phyloP scores from a whole-genome alignment of 2,888 invertebrate genomes.

The Crematogaster levior region DNA sequence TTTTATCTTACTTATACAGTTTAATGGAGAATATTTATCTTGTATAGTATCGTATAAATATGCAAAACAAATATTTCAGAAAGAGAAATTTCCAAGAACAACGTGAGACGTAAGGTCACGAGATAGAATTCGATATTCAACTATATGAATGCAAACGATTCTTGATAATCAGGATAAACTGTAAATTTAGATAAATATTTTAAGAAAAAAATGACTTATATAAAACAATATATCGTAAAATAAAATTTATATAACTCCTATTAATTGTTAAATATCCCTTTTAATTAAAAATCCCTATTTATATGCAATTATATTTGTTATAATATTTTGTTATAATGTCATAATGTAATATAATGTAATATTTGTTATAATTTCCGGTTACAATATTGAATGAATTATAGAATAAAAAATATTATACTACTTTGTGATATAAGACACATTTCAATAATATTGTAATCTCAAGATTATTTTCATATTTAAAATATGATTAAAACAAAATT shows the following conservation, averaged over 20 bases:
- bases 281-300: not conserved
- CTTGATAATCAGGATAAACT: not conserved
- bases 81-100: not conserved
- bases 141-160: constrained; percentile 1
- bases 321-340: too few species aligned
- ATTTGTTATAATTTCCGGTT: not conserved
- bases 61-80: constrained; percentile 16
- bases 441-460: not conserved
- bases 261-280: not conserved
- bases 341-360: too few species aligned
- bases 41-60: not conserved
- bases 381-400: not conserved
- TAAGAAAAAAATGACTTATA: not conserved
- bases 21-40: not conserved
- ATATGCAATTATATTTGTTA: too few species aligned
- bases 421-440: not conserved
- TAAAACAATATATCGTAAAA: not conserved
- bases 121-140: not conserved
- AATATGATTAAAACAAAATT: not conserved
- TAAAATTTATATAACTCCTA: not conserved
- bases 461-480: constrained; percentile 14
- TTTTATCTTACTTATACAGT: constrained; percentile 1
- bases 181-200: constrained; percentile 9
- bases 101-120: not conserved
- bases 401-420: not conserved